phyloP scores from a whole-genome alignment of 2,113 vertebrate species.

The Corythaeola cristata region DNA sequence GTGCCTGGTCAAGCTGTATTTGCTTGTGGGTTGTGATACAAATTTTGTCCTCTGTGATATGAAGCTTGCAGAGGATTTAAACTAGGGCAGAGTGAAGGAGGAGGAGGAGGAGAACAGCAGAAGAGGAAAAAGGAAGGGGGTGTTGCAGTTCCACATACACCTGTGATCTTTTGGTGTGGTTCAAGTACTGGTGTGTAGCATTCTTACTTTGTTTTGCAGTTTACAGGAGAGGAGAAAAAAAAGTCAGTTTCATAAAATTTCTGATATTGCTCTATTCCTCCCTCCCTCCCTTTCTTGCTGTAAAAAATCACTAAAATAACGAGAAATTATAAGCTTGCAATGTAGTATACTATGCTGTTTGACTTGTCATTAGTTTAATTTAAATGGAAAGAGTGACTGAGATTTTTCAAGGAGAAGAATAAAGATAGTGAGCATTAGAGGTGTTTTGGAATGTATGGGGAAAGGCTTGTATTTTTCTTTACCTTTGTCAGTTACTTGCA shows the following conservation, averaged over 20 bases:
- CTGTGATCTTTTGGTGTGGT: slow-evolving; percentile 34
- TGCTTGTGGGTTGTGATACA: neutral
- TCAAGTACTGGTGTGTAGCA: neutral
- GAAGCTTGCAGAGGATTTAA: neutral
- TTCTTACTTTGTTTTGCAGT: slow-evolving; percentile 29
- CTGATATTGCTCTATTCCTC: neutral
- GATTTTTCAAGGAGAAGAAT: neutral
- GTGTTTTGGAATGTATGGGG: neutral
- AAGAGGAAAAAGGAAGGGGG: slow-evolving; percentile 30
- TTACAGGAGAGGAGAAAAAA: neutral
- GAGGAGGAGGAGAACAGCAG: neutral
- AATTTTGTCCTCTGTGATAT: neutral
- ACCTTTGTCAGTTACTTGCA: neutral
- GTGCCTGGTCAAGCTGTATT: neutral
- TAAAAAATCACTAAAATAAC: neutral
- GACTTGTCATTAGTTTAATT: neutral
- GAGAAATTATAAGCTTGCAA: neutral
- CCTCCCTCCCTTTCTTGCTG: neutral
- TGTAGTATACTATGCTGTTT: neutral
- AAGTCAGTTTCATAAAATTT: neutral
- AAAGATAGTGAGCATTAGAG: neutral
- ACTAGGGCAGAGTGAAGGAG: neutral
- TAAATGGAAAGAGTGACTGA: neutral
- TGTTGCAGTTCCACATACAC: slow-evolving; percentile 15
- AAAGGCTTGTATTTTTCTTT: neutral